A percentile compares a stretch with the other conserved stretches of the same genome.
These are phyloP conservation scores for Cynopterus sphinx DNA, from an alignment of 2,797 vertebrate species.

Conservation along the genomic window DNA sequence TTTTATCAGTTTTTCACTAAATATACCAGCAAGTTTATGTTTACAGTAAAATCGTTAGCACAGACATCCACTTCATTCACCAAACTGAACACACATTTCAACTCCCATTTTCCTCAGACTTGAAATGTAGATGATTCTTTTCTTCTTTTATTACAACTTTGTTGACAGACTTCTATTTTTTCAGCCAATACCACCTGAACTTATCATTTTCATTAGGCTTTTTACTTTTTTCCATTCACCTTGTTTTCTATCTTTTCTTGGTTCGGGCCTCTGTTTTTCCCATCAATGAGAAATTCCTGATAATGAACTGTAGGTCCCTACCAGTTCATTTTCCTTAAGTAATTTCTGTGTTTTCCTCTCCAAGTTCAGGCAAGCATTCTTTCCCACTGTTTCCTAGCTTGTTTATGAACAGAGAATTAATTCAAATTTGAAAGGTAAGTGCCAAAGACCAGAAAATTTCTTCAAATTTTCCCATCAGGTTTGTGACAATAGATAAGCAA, in stretches of 20 bases:
- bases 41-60: neutral
- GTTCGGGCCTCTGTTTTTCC: neutral
- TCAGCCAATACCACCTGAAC: neutral
- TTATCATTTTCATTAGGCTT: neutral
- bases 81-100: neutral
- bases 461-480: neutral
- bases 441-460: neutral
- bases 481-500: neutral
- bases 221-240: neutral
- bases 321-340: slow-evolving; percentile 37
- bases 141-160: neutral
- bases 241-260: neutral
- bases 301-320: neutral
- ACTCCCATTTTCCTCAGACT: neutral
- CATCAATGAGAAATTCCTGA: neutral
- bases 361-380: neutral
- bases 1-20: neutral
- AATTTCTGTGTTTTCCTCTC: neutral
- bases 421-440: slow-evolving; percentile 32
- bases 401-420: slow-evolving; percentile 41
- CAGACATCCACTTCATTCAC: neutral
- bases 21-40: neutral
- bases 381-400: neutral
- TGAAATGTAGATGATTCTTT: neutral
- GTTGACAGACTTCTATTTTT: neutral